Evolutionary conservation across 2,797 vertebrate species (phyloP).

Genomic region (Hyperoplus immaculatus): DNA sequence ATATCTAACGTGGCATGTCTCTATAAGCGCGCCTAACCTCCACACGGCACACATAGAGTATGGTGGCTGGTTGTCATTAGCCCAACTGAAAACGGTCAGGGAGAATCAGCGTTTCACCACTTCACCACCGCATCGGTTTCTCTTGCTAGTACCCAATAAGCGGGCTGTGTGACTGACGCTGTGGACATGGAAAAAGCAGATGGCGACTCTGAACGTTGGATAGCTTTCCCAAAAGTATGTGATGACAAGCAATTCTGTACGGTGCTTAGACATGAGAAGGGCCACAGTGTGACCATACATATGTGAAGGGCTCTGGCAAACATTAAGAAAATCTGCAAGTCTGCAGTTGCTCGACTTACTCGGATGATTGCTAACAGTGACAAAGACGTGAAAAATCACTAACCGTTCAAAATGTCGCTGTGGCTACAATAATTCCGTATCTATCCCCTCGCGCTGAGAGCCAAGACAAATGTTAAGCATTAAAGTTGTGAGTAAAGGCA

Average conservation of each 20-base stretch:
- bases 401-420: conserved; percentile 32
- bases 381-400: conserved; percentile 40
- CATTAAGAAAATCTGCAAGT: conserved; percentile 12
- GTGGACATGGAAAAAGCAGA: conserved; percentile 48
- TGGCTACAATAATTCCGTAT: conserved; percentile 49
- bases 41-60: not conserved
- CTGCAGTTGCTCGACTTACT: conserved; percentile 27
- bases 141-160: conserved; percentile 16
- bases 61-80: conserved; percentile 55
- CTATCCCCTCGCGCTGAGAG: conserved; percentile 23
- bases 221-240: conserved; percentile 32
- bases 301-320: conserved; percentile 36
- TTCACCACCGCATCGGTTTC: conserved; percentile 20
- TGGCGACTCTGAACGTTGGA: conserved; percentile 34
- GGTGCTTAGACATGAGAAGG: conserved; percentile 18
- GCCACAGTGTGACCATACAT: conserved; percentile 10
- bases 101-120: conserved; percentile 25
- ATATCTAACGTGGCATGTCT: conserved; percentile 45
- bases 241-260: conserved; percentile 48
- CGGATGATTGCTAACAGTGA: conserved; percentile 26
- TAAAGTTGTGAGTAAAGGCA: conserved; percentile 49
- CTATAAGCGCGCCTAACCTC: conserved; percentile 29
- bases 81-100: conserved; percentile 1
- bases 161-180: conserved; percentile 33
- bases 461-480: conserved; percentile 37